These are phyloP conservation scores for Halcyon leucocephala DNA, from an alignment of 2,797 vertebrate species.

Conservation along the genomic window DNA sequence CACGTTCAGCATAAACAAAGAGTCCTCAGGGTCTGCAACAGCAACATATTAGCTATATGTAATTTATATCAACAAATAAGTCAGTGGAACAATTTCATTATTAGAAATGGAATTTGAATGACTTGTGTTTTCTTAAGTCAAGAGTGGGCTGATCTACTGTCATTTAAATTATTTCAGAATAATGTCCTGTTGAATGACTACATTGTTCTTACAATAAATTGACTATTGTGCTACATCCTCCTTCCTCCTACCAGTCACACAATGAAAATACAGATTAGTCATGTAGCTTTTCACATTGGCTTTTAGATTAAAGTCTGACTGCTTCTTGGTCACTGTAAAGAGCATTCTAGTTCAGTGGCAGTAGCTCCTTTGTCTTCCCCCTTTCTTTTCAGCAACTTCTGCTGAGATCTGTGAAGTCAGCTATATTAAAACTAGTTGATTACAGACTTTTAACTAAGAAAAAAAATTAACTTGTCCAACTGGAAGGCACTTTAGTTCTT, in stretches of 20 bases:
- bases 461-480: not conserved
- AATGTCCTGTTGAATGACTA: slow-evolving; percentile 39
- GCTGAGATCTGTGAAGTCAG: not conserved
- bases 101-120: slow-evolving; percentile 21
- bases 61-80: slow-evolving; percentile 63
- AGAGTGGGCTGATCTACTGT: slow-evolving; percentile 8
- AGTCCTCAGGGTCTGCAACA: slow-evolving; percentile 60
- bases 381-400: not conserved
- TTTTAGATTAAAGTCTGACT: not conserved
- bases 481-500: not conserved
- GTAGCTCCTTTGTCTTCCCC: not conserved
- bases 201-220: slow-evolving; percentile 57
- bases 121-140: slow-evolving; percentile 37
- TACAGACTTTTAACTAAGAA: not conserved
- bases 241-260: slow-evolving; percentile 43
- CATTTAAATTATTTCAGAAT: slow-evolving; percentile 24
- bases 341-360: not conserved
- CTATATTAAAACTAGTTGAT: not conserved
- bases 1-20: slow-evolving; percentile 69
- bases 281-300: not conserved
- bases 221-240: slow-evolving; percentile 46
- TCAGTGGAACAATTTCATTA: slow-evolving; percentile 27
- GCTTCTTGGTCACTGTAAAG: not conserved
- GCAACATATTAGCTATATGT: slow-evolving; percentile 53
- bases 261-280: slow-evolving; percentile 54